These are phyloP conservation scores for Metalampra italica DNA, from an alignment of 2,888 invertebrate species.

Conservation along the genomic window DNA sequence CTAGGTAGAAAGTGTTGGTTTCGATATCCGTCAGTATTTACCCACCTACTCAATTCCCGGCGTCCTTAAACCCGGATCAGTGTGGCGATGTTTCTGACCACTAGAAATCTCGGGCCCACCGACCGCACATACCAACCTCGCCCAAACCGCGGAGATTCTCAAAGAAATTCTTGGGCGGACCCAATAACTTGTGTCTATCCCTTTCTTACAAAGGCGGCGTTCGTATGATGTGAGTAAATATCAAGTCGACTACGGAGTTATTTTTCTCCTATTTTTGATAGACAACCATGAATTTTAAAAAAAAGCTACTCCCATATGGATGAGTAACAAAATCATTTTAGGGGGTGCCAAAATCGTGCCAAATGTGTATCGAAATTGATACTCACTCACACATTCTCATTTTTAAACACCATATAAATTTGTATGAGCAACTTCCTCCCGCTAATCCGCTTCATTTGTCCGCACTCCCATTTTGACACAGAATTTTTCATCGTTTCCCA, in stretches of 20 bases:
- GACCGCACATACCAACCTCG: conserved; percentile 60
- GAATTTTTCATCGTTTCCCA: too few relatives aligned
- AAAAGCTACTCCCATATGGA: too few relatives aligned
- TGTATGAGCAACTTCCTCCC: too few relatives aligned
- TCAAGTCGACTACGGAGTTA: background rate
- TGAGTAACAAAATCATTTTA: too few relatives aligned
- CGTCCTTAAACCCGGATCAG: conserved; percentile 43
- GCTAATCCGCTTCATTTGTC: too few relatives aligned
- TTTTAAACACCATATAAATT: too few relatives aligned
- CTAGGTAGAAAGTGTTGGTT: background rate
- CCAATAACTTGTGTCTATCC: conserved; percentile 35
- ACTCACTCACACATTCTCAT: too few relatives aligned
- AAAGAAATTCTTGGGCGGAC: conserved; percentile 51
- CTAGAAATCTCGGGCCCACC: conserved; percentile 57
- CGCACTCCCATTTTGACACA: too few relatives aligned
- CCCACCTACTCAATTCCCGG: background rate
- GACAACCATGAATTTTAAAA: too few relatives aligned
- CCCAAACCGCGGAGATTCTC: conserved; percentile 48
- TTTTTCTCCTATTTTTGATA: background rate
- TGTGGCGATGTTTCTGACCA: conserved; percentile 47
- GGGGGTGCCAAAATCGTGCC: too few relatives aligned
- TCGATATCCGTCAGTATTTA: background rate
- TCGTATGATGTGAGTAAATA: conserved; percentile 11
- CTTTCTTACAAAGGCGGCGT: conserved; percentile 28
- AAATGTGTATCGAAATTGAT: too few relatives aligned